A percentile compares a stretch with the other conserved stretches of the same genome.
These are phyloP conservation scores for Dynastes grantii DNA, from an alignment of 2,888 invertebrate genomes.

Conservation along the genomic window DNA sequence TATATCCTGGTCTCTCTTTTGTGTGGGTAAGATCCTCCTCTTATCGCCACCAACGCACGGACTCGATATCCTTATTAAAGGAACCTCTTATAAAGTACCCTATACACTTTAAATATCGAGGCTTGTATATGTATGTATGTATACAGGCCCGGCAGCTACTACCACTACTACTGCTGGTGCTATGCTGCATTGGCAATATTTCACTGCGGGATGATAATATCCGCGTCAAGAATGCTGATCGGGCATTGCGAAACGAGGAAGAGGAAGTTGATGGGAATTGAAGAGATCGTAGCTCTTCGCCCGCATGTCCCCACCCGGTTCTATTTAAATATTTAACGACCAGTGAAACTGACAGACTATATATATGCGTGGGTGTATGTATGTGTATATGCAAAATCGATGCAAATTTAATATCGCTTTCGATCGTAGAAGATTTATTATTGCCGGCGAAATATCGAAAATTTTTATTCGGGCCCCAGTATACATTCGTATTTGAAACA, in stretches of 20 bases:
- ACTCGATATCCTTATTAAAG: slow-evolving; percentile 16
- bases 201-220: slow-evolving; percentile 51
- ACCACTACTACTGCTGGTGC: no score
- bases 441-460: not conserved
- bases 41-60: slow-evolving; percentile 23
- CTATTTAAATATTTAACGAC: slow-evolving; percentile 52
- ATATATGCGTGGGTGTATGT: not conserved
- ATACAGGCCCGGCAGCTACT: not conserved
- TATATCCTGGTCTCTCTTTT: slow-evolving; percentile 8
- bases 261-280: no score
- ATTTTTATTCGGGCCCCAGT: not conserved
- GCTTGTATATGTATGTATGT: not conserved
- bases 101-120: not conserved
- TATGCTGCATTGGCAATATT: slow-evolving; percentile 44
- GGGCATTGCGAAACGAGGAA: slow-evolving; percentile 19
- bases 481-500: no score
- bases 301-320: not conserved
- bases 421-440: slow-evolving; percentile 12
- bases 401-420: slow-evolving; percentile 52
- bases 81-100: slow-evolving; percentile 32
- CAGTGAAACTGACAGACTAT: slow-evolving; percentile 51
- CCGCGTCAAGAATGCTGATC: slow-evolving; percentile 52
- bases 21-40: not conserved
- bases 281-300: no score
- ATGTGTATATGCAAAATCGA: slow-evolving; percentile 43